These are phyloP conservation scores for Nothocercus nigrocapillus DNA, from an alignment of 2,113 vertebrate species.

Conservation along the genomic window DNA sequence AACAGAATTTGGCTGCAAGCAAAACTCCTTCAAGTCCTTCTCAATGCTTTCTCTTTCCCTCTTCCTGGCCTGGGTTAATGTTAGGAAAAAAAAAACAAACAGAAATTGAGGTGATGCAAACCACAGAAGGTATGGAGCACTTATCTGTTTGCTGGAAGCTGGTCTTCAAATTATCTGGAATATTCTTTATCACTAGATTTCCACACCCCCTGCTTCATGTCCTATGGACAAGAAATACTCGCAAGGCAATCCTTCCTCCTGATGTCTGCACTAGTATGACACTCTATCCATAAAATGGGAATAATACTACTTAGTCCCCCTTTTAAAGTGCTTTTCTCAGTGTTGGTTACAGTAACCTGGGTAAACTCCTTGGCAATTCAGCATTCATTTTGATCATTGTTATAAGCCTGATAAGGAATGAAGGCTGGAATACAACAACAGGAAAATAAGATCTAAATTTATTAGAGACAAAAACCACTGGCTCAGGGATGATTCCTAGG, in stretches of 20 bases:
- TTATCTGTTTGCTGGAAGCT: constrained; percentile 34
- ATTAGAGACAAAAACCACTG: constrained; percentile 6
- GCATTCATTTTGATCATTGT: constrained; percentile 37
- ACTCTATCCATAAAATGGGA: not conserved
- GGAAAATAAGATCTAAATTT: constrained; percentile 44
- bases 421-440: constrained; percentile 20
- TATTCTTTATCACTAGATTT: constrained; percentile 30
- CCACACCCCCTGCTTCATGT: not conserved
- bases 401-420: constrained; percentile 34
- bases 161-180: not conserved
- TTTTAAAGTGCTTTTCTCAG: constrained; percentile 24
- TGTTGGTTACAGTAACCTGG: not conserved
- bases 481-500: constrained; percentile 41
- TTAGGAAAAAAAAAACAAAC: not conserved
- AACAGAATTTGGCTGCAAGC: constrained; percentile 12
- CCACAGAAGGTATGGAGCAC: not conserved
- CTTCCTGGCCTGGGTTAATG: not conserved
- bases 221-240: not conserved
- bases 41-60: constrained; percentile 15
- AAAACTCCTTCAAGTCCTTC: constrained; percentile 26
- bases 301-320: constrained; percentile 33
- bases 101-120: constrained; percentile 22
- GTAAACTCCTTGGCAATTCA: constrained; percentile 38
- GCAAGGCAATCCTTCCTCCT: not conserved
- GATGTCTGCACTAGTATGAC: not conserved